phyloP scores from a whole-genome alignment of 1,140 invertebrate genomes.

The Calliopsis andreniformis region DNA sequence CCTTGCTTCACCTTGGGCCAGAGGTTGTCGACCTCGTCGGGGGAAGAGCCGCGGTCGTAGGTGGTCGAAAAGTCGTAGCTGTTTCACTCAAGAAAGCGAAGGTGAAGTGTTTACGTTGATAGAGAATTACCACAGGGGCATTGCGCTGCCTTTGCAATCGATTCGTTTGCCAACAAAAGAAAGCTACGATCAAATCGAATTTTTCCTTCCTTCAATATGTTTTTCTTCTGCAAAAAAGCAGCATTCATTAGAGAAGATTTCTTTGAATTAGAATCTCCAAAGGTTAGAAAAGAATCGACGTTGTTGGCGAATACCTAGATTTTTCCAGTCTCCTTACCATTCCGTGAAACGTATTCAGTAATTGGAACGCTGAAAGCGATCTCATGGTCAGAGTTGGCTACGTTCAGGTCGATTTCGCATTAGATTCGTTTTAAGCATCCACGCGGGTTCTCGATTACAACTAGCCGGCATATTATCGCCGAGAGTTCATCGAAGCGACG shows the following conservation, averaged over 20 bases:
- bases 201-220: no score
- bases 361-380: no score
- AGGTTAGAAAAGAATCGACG: no score
- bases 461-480: conserved; percentile 26
- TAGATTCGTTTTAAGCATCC: background rate
- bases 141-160: background rate
- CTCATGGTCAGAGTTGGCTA: background rate
- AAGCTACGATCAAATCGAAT: no score
- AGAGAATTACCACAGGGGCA: background rate
- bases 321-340: no score
- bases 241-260: no score
- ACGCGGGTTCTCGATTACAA: conserved; percentile 19
- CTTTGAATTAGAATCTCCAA: no score
- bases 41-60: conserved; percentile 10
- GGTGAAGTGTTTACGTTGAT: background rate
- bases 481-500: conserved; percentile 14
- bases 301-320: no score
- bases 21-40: background rate
- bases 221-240: no score
- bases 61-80: conserved; percentile 16
- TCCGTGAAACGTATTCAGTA: no score
- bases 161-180: no score
- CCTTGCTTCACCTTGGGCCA: conserved; percentile 22
- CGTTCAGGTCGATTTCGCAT: background rate
- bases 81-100: conserved; percentile 13